These are phyloP conservation scores for Scaptomyza parva DNA, from an alignment of 2,888 invertebrate genomes.

Conservation along the genomic window DNA sequence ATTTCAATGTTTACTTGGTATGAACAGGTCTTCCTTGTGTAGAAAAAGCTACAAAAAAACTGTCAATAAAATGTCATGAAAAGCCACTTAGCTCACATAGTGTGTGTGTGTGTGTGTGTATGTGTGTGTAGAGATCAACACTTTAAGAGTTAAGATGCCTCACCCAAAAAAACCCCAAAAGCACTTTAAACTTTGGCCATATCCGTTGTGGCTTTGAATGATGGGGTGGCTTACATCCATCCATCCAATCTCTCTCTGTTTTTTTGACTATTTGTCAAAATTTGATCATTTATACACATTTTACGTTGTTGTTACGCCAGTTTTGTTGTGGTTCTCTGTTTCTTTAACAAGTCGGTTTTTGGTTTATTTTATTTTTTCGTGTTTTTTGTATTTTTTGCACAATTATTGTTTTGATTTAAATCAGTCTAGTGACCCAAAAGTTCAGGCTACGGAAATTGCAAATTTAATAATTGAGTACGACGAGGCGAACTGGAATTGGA, in stretches of 20 bases:
- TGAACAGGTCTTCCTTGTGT: constrained; percentile 61
- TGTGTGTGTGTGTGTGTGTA: constrained; percentile 6
- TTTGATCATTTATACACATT: constrained; percentile 37
- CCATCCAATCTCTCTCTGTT: neutral
- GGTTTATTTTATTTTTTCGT: neutral
- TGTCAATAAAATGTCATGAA: constrained; percentile 79
- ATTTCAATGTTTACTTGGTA: neutral
- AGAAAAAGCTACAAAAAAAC: constrained; percentile 28
- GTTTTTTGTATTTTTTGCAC: constrained; percentile 49
- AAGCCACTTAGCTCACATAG: constrained; percentile 64
- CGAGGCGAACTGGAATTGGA: constrained; percentile 42
- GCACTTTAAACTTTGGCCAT: constrained; percentile 63
- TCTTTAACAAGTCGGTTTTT: constrained; percentile 10
- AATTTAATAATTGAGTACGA: constrained; percentile 82
- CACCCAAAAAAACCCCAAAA: constrained; percentile 43
- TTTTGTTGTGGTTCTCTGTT: constrained; percentile 45
- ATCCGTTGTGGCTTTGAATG: constrained; percentile 54
- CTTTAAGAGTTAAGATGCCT: constrained; percentile 36
- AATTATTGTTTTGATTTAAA: constrained; percentile 83
- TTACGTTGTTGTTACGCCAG: constrained; percentile 49
- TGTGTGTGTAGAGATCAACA: constrained; percentile 3
- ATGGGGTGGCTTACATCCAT: neutral
- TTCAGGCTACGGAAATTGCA: constrained; percentile 84
- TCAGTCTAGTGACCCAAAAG: constrained; percentile 83
- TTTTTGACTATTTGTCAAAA: constrained; percentile 67